A percentile compares a stretch with the other conserved stretches of the same genome.
These are phyloP conservation scores for Acanthisitta chloris DNA, from an alignment of 2,113 vertebrate species.

Conservation along the genomic window DNA sequence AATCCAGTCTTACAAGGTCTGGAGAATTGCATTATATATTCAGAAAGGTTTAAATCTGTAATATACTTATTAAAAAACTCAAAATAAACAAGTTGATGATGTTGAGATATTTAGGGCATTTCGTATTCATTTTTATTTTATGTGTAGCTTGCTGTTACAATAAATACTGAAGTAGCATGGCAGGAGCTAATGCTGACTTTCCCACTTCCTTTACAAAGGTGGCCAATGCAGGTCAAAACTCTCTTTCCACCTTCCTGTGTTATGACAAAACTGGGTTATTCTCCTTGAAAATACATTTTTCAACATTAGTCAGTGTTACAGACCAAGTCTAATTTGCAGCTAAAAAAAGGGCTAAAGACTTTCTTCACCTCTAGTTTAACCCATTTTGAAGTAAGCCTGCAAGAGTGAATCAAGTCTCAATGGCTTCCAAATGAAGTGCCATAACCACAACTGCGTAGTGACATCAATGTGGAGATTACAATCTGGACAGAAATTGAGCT, in stretches of 20 bases:
- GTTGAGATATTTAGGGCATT: background rate
- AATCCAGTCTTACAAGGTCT: background rate
- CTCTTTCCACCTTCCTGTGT: background rate
- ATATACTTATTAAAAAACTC: background rate
- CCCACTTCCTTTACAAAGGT: background rate
- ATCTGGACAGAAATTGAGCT: background rate
- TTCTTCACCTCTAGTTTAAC: background rate
- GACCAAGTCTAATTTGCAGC: background rate
- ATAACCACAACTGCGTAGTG: background rate
- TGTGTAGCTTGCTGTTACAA: background rate
- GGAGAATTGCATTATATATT: background rate
- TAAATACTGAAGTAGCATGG: background rate
- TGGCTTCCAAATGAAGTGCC: background rate
- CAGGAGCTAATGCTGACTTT: background rate
- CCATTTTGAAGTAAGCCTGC: background rate
- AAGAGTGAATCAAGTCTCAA: background rate
- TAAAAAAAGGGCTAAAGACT: background rate
- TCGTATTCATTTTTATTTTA: conserved; percentile 1
- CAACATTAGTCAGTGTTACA: background rate
- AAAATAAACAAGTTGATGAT: background rate
- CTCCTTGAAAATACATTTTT: background rate
- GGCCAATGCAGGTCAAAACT: background rate
- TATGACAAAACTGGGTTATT: background rate
- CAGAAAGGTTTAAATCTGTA: background rate
- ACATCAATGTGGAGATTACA: background rate